A percentile compares a stretch with the other conserved stretches of the same genome.
Conservation (phyloP, 2,113 vertebrate species). For the Alouatta palliata region DNA sequence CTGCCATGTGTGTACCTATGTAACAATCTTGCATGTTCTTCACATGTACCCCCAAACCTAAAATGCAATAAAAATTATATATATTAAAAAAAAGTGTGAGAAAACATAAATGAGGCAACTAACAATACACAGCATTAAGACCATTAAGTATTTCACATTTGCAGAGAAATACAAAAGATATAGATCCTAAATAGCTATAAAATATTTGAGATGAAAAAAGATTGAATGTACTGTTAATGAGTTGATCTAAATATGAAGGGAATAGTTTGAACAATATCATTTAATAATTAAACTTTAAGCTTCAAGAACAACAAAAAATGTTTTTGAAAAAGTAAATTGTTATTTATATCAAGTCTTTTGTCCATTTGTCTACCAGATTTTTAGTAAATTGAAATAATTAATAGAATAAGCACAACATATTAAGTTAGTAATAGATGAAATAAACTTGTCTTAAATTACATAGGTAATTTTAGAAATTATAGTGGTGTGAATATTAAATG, state of each 20-base stretch:
- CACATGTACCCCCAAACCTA: too few species aligned
- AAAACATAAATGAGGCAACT: background rate
- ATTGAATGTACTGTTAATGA: background rate
- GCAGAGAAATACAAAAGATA: background rate
- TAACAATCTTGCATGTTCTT: too few species aligned
- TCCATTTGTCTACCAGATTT: background rate
- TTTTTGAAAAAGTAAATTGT: background rate
- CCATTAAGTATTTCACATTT: background rate
- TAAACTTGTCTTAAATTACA: background rate
- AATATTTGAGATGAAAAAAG: background rate
- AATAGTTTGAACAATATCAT: background rate
- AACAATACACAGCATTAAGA: background rate
- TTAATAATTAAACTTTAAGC: background rate
- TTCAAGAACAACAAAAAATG: background rate
- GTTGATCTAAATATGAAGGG: background rate
- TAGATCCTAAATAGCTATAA: background rate
- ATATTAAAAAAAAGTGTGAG: background rate
- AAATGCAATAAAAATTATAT: too few species aligned
- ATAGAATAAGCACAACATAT: background rate
- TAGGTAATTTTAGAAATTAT: conserved; percentile 30
- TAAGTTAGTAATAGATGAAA: background rate
- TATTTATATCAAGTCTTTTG: conserved; percentile 15
- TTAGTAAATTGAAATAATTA: conserved; percentile 24
- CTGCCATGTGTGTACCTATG: too few species aligned
- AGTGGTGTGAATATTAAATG: background rate